Percentiles rank a stretch among this genome's conserved stretches.
phyloP scores from a whole-genome alignment of 2,888 invertebrate species.

The Lamellibrachia satsuma region DNA sequence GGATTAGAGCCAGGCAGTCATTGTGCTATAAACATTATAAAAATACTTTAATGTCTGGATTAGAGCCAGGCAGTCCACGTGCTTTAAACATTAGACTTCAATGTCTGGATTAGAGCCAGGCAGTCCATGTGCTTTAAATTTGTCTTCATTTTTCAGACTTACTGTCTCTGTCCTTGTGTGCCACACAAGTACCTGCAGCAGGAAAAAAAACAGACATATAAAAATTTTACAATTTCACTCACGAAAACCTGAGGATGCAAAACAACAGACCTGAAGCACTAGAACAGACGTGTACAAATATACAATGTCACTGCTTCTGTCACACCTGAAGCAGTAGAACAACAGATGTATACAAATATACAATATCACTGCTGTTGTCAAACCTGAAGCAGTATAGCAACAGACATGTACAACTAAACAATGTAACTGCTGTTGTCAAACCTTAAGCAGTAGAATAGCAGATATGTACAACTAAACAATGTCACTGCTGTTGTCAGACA shows the following conservation, averaged over 20 bases:
- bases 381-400: too few relatives aligned
- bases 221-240: background rate
- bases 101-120: slow-evolving; percentile 66
- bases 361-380: too few relatives aligned
- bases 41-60: slow-evolving; percentile 58
- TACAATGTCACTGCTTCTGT: too few relatives aligned
- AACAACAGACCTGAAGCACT: too few relatives aligned
- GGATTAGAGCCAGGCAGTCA: slow-evolving; percentile 68
- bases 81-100: slow-evolving; percentile 51
- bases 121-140: slow-evolving; percentile 69
- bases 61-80: slow-evolving; percentile 68
- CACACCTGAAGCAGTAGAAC: too few relatives aligned
- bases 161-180: slow-evolving; percentile 95
- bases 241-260: background rate
- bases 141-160: slow-evolving; percentile 76
- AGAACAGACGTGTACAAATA: too few relatives aligned
- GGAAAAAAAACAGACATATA: slow-evolving; percentile 22
- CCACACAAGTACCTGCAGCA: slow-evolving; percentile 90
- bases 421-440: too few relatives aligned
- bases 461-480: too few relatives aligned
- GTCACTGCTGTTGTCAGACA: too few relatives aligned
- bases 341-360: too few relatives aligned
- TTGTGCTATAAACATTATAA: slow-evolving; percentile 52
- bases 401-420: too few relatives aligned
- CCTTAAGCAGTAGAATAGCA: too few relatives aligned